Evolutionary conservation across 1,140 invertebrate species (phyloP).

Genomic region (Battus philenor): DNA sequence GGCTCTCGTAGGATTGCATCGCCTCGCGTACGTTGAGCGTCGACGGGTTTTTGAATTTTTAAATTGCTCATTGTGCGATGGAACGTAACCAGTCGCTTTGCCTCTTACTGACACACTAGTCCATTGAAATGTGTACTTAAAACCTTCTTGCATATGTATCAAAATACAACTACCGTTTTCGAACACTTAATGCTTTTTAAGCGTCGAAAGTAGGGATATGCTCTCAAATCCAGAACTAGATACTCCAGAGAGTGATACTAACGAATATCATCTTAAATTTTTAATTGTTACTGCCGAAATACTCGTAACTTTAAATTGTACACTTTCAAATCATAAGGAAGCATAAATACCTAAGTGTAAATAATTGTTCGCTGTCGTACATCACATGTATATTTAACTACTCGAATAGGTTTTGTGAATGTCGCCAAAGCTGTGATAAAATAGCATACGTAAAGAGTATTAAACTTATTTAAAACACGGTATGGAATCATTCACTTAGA

Average conservation of each 20-base stretch:
- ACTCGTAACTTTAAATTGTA: slow-evolving; percentile 38
- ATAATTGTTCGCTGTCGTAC: slow-evolving; percentile 41
- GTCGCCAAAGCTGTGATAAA: slow-evolving; percentile 15
- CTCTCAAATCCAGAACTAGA: slow-evolving; percentile 60
- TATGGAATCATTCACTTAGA: slow-evolving; percentile 53
- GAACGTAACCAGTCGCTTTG: slow-evolving; percentile 56
- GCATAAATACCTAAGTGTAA: slow-evolving; percentile 50
- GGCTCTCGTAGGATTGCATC: slow-evolving; percentile 56
- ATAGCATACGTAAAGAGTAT: slow-evolving; percentile 10
- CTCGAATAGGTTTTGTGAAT: slow-evolving; percentile 17
- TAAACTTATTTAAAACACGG: slow-evolving; percentile 33
- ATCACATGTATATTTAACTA: slow-evolving; percentile 18
- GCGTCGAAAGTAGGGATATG: slow-evolving; percentile 27
- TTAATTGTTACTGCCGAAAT: slow-evolving; percentile 67
- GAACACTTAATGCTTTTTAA: slow-evolving; percentile 33
- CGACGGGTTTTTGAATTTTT: slow-evolving; percentile 77
- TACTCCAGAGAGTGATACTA: slow-evolving; percentile 57
- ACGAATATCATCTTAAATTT: slow-evolving; percentile 71
- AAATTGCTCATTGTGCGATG: slow-evolving; percentile 77
- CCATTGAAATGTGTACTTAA: slow-evolving; percentile 60
- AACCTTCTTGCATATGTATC: slow-evolving; percentile 39
- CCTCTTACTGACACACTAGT: slow-evolving; percentile 27
- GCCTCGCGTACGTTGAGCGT: slow-evolving; percentile 51
- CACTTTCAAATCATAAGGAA: slow-evolving; percentile 46
- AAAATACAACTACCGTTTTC: slow-evolving; percentile 38